Conservation (phyloP, 2,113 vertebrate species). For the Saccopteryx bilineata region DNA sequence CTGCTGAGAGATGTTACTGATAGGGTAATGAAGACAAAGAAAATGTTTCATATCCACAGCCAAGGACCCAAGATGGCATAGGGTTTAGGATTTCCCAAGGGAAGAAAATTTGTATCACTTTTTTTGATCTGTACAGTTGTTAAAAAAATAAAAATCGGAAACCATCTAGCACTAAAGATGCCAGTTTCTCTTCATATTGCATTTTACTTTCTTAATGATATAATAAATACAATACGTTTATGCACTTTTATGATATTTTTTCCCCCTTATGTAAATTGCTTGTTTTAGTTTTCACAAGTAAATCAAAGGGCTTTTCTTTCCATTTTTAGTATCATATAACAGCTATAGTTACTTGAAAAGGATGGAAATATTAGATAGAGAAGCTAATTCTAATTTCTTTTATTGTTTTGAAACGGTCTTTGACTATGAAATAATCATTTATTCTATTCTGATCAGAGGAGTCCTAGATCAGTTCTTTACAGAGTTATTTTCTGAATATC, state of each 20-base stretch:
- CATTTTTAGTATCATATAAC: slow-evolving; percentile 41
- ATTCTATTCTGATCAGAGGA: slow-evolving; percentile 59
- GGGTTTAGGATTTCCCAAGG: slow-evolving; percentile 81
- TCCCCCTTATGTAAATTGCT: background rate
- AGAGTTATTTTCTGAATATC: slow-evolving; percentile 51
- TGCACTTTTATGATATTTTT: slow-evolving; percentile 1
- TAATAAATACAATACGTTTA: slow-evolving; percentile 18
- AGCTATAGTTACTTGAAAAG: slow-evolving; percentile 53
- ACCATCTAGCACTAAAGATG: slow-evolving; percentile 34
- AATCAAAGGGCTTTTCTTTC: background rate
- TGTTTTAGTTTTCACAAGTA: slow-evolving; percentile 16
- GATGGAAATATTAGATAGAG: background rate
- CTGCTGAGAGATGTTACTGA: slow-evolving; percentile 83
- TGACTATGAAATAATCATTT: background rate
- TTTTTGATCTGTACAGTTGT: slow-evolving; percentile 80
- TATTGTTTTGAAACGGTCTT: slow-evolving; percentile 16
- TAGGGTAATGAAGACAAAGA: slow-evolving; percentile 69
- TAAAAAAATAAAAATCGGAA: slow-evolving; percentile 29
- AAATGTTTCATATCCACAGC: slow-evolving; percentile 46
- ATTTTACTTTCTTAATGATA: slow-evolving; percentile 55
- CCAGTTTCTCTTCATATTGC: slow-evolving; percentile 50
- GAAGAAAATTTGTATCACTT: slow-evolving; percentile 85
- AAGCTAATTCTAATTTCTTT: background rate
- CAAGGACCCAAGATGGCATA: slow-evolving; percentile 68
- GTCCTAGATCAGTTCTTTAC: background rate